Percentiles rank a stretch among this genome's conserved stretches.
phyloP scores from a whole-genome alignment of 1,140 invertebrate species.

The Rhysida immarginata region DNA sequence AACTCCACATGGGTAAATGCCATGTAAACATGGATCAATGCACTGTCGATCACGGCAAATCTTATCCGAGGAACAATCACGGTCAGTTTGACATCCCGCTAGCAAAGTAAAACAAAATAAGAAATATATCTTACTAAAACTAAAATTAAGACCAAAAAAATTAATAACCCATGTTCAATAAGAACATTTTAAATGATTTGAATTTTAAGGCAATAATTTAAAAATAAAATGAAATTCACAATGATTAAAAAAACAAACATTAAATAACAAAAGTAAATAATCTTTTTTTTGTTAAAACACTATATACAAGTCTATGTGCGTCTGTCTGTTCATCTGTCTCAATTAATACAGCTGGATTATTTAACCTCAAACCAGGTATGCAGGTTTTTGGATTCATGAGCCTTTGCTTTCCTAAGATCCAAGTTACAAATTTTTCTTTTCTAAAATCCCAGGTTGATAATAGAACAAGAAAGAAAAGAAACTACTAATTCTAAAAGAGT shows the following conservation, averaged over 20 bases:
- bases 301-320: too few species aligned
- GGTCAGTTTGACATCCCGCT: conserved; percentile 13
- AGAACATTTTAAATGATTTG: not conserved
- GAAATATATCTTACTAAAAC: not conserved
- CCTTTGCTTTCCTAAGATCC: too few species aligned
- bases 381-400: too few species aligned
- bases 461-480: too few species aligned
- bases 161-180: not conserved
- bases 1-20: conserved; percentile 25
- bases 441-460: too few species aligned
- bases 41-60: conserved; percentile 38
- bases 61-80: conserved; percentile 36
- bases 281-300: not conserved
- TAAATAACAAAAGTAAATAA: not conserved
- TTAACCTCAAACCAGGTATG: too few species aligned
- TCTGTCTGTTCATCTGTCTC: too few species aligned
- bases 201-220: not conserved
- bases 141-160: not conserved
- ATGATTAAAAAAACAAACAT: not conserved
- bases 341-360: too few species aligned
- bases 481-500: too few species aligned
- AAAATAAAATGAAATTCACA: not conserved
- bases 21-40: conserved; percentile 37
- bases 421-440: too few species aligned
- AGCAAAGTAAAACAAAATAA: not conserved